Evolutionary conservation across 2,113 vertebrate species (phyloP).

Genomic region (Ameiurus melas): DNA sequence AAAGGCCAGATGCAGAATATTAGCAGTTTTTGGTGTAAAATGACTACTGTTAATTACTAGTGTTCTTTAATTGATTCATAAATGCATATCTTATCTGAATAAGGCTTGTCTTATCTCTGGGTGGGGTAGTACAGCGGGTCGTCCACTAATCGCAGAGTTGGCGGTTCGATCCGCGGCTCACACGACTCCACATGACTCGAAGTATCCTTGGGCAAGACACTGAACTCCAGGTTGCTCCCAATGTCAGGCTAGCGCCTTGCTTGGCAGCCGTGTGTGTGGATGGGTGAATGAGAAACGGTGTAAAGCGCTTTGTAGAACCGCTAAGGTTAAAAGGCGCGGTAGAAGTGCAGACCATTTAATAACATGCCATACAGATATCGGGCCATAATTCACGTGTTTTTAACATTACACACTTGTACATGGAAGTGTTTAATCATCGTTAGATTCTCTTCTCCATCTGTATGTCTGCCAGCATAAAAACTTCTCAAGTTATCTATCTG

Average conservation of each 20-base stretch:
- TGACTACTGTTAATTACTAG: not conserved
- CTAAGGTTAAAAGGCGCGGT: no score
- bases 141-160: no score
- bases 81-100: not conserved
- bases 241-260: no score
- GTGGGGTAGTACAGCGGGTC: no score
- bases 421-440: not conserved
- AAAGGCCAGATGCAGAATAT: not conserved
- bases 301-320: no score
- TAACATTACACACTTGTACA: not conserved
- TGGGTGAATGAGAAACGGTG: no score
- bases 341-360: no score
- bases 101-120: not conserved
- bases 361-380: not conserved
- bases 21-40: not conserved
- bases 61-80: not conserved
- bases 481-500: not conserved
- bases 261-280: no score
- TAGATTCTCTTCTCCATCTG: not conserved
- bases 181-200: no score
- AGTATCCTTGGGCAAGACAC: no score
- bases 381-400: not conserved
- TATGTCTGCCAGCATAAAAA: not conserved
- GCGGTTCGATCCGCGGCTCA: no score
- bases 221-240: no score